Evolutionary conservation across 2,797 vertebrate genomes (phyloP).

Genomic region (Syngnathus rostellatus): DNA sequence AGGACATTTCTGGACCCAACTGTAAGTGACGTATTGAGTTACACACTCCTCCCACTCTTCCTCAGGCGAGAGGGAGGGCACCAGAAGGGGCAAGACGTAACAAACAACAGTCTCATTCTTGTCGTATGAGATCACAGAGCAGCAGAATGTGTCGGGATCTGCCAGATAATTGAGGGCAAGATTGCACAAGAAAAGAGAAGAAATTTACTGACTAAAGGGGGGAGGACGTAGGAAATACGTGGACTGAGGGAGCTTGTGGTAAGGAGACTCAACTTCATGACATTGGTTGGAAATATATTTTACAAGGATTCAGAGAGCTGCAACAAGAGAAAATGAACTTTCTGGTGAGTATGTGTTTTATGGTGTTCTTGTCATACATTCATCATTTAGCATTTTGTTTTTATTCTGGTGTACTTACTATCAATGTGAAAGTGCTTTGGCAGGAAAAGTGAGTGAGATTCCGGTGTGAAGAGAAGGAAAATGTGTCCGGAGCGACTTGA

Average conservation of each 20-base stretch:
- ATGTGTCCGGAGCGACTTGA: constrained; percentile 21
- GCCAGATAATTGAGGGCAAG: constrained; percentile 37
- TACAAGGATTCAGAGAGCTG: constrained; percentile 22
- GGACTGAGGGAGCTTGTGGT: not conserved
- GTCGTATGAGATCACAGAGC: constrained; percentile 69
- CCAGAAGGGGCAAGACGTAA: constrained; percentile 36
- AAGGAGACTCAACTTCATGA: constrained; percentile 13
- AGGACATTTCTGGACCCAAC: constrained; percentile 42
- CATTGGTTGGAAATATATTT: constrained; percentile 5
- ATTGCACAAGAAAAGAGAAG: constrained; percentile 22
- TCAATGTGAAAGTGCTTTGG: constrained; percentile 20
- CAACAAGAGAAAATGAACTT: constrained; percentile 56
- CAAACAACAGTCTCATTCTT: constrained; percentile 66
- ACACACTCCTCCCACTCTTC: constrained; percentile 50
- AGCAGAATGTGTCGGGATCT: constrained; percentile 61
- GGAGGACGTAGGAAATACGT: constrained; percentile 18
- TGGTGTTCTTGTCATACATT: not conserved
- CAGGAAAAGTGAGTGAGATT: constrained; percentile 8
- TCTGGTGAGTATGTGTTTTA: constrained; percentile 49
- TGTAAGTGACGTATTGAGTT: constrained; percentile 55
- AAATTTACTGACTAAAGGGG: constrained; percentile 1
- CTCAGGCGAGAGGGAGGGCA: constrained; percentile 22
- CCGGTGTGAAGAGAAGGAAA: constrained; percentile 22
- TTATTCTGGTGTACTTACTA: not conserved
- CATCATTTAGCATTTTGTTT: not conserved